Percentiles rank a stretch among this genome's conserved stretches.
These are phyloP conservation scores for Sesia bembeciformis DNA, from an alignment of 2,888 invertebrate genomes.

Conservation along the genomic window DNA sequence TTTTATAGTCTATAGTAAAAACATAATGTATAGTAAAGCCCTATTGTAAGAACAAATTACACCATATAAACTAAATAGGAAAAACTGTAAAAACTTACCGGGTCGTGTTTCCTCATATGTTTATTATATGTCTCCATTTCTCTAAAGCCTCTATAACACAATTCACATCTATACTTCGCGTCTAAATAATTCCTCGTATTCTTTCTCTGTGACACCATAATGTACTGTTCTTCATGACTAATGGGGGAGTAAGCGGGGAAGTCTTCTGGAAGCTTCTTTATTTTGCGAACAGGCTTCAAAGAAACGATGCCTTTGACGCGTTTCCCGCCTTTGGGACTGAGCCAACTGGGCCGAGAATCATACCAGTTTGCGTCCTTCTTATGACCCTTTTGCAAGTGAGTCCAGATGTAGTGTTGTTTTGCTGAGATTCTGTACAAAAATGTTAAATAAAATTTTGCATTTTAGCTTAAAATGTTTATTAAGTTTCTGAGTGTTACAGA, in stretches of 20 bases:
- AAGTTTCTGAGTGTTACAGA: too few species aligned
- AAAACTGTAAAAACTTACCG: slow-evolving; percentile 43
- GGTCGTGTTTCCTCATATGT: slow-evolving; percentile 62
- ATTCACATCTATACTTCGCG: slow-evolving; percentile 42
- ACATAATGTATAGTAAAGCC: too few species aligned
- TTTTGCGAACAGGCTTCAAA: slow-evolving; percentile 23
- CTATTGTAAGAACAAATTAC: too few species aligned
- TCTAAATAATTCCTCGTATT: slow-evolving; percentile 46
- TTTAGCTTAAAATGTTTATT: too few species aligned
- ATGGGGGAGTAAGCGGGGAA: slow-evolving; percentile 41
- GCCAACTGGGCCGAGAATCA: slow-evolving; percentile 35
- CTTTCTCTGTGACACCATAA: slow-evolving; percentile 35
- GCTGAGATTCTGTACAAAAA: slow-evolving; percentile 35
- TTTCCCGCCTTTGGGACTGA: slow-evolving; percentile 25
- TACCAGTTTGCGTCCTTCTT: slow-evolving; percentile 33
- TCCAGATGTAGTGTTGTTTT: slow-evolving; percentile 49
- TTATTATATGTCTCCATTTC: slow-evolving; percentile 39
- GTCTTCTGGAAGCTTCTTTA: slow-evolving; percentile 34
- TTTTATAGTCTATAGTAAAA: too few species aligned
- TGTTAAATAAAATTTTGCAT: too few species aligned
- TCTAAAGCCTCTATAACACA: slow-evolving; percentile 52
- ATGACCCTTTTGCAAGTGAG: slow-evolving; percentile 36
- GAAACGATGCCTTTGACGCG: slow-evolving; percentile 20
- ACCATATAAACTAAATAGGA: too few species aligned
- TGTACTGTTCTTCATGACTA: slow-evolving; percentile 49